Base-by-base conservation (phyloP, 2,888 invertebrate genomes). In the Cheilosia grossa region DNA sequence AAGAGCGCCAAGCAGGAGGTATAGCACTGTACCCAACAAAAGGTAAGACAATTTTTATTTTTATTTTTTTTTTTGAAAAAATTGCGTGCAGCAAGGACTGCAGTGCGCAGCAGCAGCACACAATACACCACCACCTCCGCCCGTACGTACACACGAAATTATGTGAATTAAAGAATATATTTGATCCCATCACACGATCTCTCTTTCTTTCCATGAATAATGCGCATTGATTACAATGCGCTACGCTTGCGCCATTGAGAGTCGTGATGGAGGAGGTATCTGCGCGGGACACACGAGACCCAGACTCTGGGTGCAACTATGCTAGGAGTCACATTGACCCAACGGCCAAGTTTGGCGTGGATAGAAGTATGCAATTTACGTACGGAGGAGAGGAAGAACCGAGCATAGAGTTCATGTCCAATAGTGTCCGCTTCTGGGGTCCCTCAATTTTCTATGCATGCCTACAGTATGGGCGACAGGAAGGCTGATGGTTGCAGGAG, bases 201-300 rank as follows among this genome's bases (percentile, higher is more conserved):
- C 72, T 75, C 77, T 67, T 66, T 72, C 75, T 66, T 85, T 81
- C 81, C 81, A 85, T 85, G 85, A 85, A 85, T 85, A 85, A 85
- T 85, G 85, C 81, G 85, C 85, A 85, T 85, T 85, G 85, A 85
- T 85, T 85, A 85, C 85, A 85, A 77, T 81, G 85, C 75, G 85
- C 80, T 80, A 74, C 80, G 83, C 81, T 81, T 85, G 75, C 81
- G 85, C 80, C 74, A 70, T 77, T 67, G 59, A 40, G 59, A 61
- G 33, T 66, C 7, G 44, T n/a, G 30, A n/a, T 9, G 44, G 54
- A 30, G 54, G 44, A 4, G 21, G 51, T 47, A 40, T 33, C 64
- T 21, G 54, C 21, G 53, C 17, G 63, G 51, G 51, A 40, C 19
- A 54, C 51, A 27, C 54, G 58, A 47, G 63, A 49, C 21, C 47